Evolutionary conservation across 2,888 invertebrate species (phyloP).

Genomic region (Cryptops parisi): DNA sequence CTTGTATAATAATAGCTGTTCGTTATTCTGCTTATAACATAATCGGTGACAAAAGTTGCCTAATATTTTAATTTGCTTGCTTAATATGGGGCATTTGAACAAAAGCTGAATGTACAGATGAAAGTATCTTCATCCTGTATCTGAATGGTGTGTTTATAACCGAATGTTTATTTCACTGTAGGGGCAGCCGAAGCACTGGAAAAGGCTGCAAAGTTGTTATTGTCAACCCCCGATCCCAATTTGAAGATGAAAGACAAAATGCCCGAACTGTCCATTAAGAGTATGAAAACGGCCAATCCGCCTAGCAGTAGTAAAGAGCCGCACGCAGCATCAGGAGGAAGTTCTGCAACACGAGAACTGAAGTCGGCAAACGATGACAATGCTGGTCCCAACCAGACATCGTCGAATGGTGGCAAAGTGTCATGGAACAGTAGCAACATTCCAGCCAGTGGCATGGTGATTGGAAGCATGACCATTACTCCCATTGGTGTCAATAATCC

Average conservation of each 20-base stretch:
- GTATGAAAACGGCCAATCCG: neutral
- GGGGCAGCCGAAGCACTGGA: neutral
- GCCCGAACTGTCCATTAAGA: neutral
- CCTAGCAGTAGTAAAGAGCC: neutral
- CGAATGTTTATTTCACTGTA: neutral
- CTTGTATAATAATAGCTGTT: no score
- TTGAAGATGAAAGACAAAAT: neutral
- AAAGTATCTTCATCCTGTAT: no score
- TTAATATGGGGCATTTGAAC: no score
- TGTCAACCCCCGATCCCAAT: neutral
- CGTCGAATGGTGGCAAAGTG: neutral
- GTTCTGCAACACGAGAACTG: neutral
- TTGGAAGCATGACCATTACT: conserved; percentile 11
- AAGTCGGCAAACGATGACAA: neutral
- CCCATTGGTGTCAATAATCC: neutral
- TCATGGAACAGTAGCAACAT: neutral
- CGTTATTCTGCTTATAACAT: no score
- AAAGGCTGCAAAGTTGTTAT: neutral
- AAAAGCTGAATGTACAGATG: no score
- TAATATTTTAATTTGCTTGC: no score
- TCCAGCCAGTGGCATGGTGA: conserved; percentile 8
- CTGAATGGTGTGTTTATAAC: no score
- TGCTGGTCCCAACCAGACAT: neutral
- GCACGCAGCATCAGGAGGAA: neutral
- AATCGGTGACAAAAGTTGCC: no score